A percentile compares a stretch with the other conserved stretches of the same genome.
Conservation (phyloP, 2,888 invertebrate species). For the Drosophila eohydei region DNA sequence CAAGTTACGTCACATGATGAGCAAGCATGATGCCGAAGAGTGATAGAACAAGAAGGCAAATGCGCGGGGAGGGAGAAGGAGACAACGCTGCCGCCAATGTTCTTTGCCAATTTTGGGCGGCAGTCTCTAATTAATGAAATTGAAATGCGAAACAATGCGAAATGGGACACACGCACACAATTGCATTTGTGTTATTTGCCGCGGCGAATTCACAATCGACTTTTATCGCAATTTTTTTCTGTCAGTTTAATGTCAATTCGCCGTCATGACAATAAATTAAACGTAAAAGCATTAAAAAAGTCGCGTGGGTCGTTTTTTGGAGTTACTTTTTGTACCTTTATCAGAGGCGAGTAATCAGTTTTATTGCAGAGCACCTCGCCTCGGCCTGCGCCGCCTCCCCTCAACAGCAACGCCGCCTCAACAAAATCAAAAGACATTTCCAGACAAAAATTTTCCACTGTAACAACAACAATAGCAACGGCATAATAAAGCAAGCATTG, state of each 20-base stretch:
- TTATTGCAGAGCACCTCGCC: slow-evolving; percentile 41
- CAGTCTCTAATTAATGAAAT: slow-evolving; percentile 64
- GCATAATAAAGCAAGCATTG: slow-evolving; percentile 10
- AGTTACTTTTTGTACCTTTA: slow-evolving; percentile 38
- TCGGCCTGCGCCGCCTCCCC: not conserved
- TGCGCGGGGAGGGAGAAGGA: not conserved
- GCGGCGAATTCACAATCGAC: slow-evolving; percentile 44
- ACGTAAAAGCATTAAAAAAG: slow-evolving; percentile 42
- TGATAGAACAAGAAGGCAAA: not conserved
- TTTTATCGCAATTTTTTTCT: slow-evolving; percentile 44
- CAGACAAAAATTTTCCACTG: slow-evolving; percentile 42
- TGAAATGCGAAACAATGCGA: slow-evolving; percentile 61
- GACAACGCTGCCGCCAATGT: slow-evolving; percentile 43
- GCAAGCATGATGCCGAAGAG: slow-evolving; percentile 3
- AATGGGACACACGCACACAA: slow-evolving; percentile 34
- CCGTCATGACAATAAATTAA: slow-evolving; percentile 53
- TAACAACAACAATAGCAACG: not conserved
- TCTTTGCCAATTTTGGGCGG: slow-evolving; percentile 56
- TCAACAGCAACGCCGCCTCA: not conserved
- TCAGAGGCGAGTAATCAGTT: slow-evolving; percentile 48
- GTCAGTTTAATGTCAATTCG: slow-evolving; percentile 59
- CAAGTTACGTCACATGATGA: slow-evolving; percentile 65
- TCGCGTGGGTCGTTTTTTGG: slow-evolving; percentile 44
- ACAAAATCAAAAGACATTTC: slow-evolving; percentile 21
- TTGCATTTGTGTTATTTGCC: slow-evolving; percentile 20